Conservation (phyloP, 2,797 vertebrate species). For the Poecile montanus region DNA sequence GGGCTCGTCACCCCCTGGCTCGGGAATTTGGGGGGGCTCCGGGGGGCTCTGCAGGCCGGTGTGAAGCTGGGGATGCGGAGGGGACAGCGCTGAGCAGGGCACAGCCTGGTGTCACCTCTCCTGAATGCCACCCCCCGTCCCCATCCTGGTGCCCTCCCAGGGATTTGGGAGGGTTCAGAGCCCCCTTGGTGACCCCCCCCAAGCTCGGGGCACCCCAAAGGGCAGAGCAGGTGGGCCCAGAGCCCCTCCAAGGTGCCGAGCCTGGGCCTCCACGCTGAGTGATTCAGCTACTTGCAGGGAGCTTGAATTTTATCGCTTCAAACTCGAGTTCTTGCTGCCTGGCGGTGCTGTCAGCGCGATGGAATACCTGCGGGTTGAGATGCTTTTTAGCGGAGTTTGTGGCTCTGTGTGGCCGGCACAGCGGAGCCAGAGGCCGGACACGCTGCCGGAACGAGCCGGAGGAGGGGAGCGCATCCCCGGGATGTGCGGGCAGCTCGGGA, state of each 20-base stretch:
- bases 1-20: background rate
- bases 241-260: background rate
- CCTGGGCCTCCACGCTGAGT: background rate
- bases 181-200: background rate
- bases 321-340: background rate
- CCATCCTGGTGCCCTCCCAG: background rate
- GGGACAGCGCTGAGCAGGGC: background rate
- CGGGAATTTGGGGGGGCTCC: rapidly evolving
- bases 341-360: background rate
- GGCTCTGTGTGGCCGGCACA: background rate
- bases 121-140: rapidly evolving
- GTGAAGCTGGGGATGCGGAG: background rate
- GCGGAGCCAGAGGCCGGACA: background rate
- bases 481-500: background rate
- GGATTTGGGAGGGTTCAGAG: background rate
- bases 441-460: background rate
- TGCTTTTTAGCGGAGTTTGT: background rate
- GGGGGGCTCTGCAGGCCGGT: background rate
- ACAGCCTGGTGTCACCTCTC: background rate
- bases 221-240: background rate
- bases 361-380: background rate
- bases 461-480: background rate
- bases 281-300: constrained; percentile 58
- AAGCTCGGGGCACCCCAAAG: rapidly evolving
- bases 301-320: background rate